Evolutionary conservation across 2,888 invertebrate species (phyloP), one percentile per base, ranked within the genome.

Genomic region (Callimorpha dominula): DNA sequence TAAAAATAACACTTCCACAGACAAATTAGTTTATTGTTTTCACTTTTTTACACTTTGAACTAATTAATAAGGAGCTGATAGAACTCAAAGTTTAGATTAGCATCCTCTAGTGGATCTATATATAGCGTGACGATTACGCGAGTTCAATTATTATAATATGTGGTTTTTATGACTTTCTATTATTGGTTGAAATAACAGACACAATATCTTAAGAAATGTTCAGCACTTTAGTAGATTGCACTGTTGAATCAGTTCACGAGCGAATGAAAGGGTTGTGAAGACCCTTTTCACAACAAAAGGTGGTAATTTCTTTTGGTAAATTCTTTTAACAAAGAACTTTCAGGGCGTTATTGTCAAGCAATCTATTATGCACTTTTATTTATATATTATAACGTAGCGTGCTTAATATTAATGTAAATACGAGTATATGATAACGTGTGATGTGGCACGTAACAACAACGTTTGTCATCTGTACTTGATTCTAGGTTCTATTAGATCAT

Each of bases 151-250:
- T 9, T n/a, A n/a, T 54, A 2, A n/a, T 9, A 54, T 54, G 9
- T 17, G n/a, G 2, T n/a, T 57, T 1, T 57, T 4, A 57, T 20
- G 57, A 57, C 20, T 20, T 57, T 20, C 20, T 20, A 57, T n/a
- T 57, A 12, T 11, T n/a, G 9, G 1, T 12, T 9, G 40, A 40
- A 11, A 15, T 66, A 1, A 67, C n/a, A 14, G 4, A 46, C 6
- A 31, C 17, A 50, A 11, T 7, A 50, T 14, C 8, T 42, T 54
- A 6, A 54, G 42, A 54, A 52, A 54, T 67, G 15, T 57, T 64
- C n/a, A 64, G 14, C 50, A 50, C 7, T 63, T 54, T 68, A 68
- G n/a, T 2, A 68, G 67, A 68, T 68, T 57, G 43, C 54, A 43
- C 42, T 43, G 42, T 43, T 11, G 67, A 68, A 43, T n/a, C 15